Conservation (phyloP, 30 jellyfish, hydroid and myxozoan genomes). For the Turritopsis dohrnii region DNA sequence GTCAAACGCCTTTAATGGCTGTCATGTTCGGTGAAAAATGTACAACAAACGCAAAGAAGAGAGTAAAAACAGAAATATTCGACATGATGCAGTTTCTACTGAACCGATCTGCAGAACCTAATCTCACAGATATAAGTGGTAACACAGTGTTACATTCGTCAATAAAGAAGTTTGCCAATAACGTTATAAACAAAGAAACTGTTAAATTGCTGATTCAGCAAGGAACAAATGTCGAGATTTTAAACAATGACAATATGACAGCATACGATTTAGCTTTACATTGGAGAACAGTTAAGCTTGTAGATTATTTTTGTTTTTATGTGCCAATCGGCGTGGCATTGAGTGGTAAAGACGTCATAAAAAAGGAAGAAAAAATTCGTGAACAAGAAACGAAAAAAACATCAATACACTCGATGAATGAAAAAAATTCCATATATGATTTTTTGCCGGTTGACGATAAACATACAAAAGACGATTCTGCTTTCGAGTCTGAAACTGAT, state of each 20-base stretch:
- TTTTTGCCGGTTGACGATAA: background rate
- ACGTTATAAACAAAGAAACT: background rate
- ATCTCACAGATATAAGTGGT: background rate
- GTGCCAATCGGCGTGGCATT: background rate
- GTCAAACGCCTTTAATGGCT: background rate
- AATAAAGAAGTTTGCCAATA: background rate
- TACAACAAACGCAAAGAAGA: background rate
- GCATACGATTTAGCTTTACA: conserved; percentile 18
- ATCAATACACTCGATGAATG: background rate
- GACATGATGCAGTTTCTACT: background rate
- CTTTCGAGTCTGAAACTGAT: background rate
- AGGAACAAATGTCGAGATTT: background rate
- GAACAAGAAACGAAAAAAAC: background rate
- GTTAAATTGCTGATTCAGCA: conserved; percentile 13
- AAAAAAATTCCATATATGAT: background rate
- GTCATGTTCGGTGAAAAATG: conserved; percentile 6
- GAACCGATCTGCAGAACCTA: background rate
- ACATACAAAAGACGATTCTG: background rate
- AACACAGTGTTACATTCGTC: background rate
- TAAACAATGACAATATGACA: background rate
- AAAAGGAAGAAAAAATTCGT: background rate
- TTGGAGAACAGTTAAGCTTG: background rate
- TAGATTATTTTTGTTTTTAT: background rate
- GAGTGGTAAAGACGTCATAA: background rate
- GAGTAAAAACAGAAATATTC: background rate